phyloP scores from a whole-genome alignment of 2,888 invertebrate genomes.

The Geophilus truncorum region DNA sequence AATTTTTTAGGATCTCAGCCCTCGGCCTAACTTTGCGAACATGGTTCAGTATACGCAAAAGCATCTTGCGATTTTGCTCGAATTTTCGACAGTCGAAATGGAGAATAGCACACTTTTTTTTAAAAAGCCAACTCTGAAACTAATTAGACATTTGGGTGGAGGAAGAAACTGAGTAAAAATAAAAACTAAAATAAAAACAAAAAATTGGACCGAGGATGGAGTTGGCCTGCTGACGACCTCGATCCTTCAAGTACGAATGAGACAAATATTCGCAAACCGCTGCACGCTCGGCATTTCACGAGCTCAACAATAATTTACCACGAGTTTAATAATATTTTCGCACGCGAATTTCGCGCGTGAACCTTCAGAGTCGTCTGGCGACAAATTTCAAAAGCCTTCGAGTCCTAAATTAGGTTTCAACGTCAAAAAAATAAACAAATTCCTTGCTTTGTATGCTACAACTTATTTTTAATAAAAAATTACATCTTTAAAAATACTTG shows the following conservation, averaged over 20 bases:
- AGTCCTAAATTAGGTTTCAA: no score
- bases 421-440: no score
- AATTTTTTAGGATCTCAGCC: background rate
- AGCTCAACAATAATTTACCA: no score
- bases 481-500: no score
- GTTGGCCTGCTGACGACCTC: background rate
- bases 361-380: background rate
- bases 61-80: background rate
- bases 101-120: background rate
- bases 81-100: background rate
- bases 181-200: background rate
- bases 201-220: background rate
- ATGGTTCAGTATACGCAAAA: background rate
- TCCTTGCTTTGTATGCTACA: no score
- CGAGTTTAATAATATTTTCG: no score
- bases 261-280: background rate
- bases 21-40: background rate
- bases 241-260: background rate
- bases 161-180: background rate
- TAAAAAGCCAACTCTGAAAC: background rate
- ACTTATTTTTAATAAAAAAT: no score
- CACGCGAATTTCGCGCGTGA: background rate
- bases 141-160: background rate
- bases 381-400: no score
- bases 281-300: background rate